Conservation (phyloP, 2,888 invertebrate species). For the Brachypalpus laphriformis region DNA sequence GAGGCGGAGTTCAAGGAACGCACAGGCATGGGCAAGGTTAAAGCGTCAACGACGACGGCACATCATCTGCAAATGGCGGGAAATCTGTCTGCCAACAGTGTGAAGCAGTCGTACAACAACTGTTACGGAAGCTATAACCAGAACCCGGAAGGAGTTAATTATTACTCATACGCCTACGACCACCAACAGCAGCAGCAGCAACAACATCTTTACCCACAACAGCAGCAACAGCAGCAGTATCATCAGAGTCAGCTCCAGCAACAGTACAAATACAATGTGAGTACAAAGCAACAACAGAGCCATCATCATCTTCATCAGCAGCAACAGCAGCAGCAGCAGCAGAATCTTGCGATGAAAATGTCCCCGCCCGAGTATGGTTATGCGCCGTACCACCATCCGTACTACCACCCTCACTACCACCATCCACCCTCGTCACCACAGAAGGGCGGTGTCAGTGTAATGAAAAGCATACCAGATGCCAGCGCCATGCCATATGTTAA, state of each 20-base stretch:
- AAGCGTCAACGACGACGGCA: not conserved
- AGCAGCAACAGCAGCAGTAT: slow-evolving; percentile 43
- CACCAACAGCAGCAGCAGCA: slow-evolving; percentile 47
- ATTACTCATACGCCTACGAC: slow-evolving; percentile 63
- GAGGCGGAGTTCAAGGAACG: slow-evolving; percentile 67
- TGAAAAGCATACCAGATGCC: slow-evolving; percentile 63
- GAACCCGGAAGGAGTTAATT: slow-evolving; percentile 19
- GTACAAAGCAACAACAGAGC: not conserved
- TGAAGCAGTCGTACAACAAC: slow-evolving; percentile 58
- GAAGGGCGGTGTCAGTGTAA: slow-evolving; percentile 58
- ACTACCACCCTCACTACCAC: slow-evolving; percentile 66
- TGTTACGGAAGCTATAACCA: slow-evolving; percentile 52
- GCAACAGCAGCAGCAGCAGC: slow-evolving; percentile 57
- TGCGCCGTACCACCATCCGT: slow-evolving; percentile 65
- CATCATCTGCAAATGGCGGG: slow-evolving; percentile 55
- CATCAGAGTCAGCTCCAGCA: slow-evolving; percentile 42
- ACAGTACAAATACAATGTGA: slow-evolving; percentile 48
- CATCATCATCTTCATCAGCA: not conserved
- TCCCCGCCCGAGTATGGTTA: slow-evolving; percentile 65
- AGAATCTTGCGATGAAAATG: slow-evolving; percentile 47
- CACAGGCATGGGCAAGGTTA: slow-evolving; percentile 62
- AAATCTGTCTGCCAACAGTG: not conserved
- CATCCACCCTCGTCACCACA: slow-evolving; percentile 46
- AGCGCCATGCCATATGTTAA: slow-evolving; percentile 64
- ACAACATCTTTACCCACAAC: not conserved